phyloP scores from a whole-genome alignment of 2,113 vertebrate genomes.

The Hylia prasina region DNA sequence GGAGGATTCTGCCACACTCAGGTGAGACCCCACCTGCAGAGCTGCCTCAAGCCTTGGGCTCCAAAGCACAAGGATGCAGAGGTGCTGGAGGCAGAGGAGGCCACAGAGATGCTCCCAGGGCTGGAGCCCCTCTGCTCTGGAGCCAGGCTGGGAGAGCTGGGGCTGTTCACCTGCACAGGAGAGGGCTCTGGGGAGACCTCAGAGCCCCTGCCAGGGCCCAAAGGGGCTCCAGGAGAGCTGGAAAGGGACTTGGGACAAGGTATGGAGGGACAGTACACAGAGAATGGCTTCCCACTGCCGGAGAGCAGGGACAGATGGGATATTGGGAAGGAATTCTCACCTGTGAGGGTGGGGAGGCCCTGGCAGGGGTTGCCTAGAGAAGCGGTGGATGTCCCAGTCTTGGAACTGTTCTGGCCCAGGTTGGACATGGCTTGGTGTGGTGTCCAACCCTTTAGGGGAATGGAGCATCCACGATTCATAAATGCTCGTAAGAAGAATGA shows the following conservation, averaged over 20 bases:
- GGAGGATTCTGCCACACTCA: background rate
- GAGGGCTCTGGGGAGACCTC: background rate
- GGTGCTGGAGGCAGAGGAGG: background rate
- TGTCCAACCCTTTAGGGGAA: background rate
- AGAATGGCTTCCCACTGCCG: background rate
- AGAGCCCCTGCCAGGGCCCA: background rate
- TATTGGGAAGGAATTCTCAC: accelerated
- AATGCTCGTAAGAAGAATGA: accelerated
- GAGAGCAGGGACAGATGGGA: background rate
- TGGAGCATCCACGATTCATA: background rate
- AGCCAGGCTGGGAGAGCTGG: background rate
- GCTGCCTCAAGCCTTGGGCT: background rate
- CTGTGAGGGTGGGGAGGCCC: background rate
- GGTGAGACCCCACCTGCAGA: background rate
- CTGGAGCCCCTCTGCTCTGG: background rate
- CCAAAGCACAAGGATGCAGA: background rate
- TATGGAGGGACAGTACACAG: background rate
- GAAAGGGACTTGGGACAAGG: background rate
- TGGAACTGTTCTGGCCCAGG: background rate
- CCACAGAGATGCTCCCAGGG: background rate
- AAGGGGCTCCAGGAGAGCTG: background rate
- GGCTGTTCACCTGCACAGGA: background rate
- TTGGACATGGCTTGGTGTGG: accelerated
- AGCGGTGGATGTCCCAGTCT: background rate
- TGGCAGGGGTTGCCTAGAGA: background rate